These are phyloP conservation scores for Meloe dianella DNA, from an alignment of 2,888 invertebrate genomes.

Conservation along the genomic window DNA sequence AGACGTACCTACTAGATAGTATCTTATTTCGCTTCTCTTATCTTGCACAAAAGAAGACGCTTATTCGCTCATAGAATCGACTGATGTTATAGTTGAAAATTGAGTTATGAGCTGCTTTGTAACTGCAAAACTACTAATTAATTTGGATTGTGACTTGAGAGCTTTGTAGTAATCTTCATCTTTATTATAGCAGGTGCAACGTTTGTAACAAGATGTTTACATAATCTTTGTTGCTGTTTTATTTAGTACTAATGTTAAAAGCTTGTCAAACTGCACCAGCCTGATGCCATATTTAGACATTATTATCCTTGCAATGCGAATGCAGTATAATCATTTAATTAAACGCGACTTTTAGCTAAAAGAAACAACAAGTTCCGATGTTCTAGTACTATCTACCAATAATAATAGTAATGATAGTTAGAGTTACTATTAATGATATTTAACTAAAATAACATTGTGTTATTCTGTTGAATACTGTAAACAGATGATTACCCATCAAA, in stretches of 20 bases:
- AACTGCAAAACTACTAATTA: slow-evolving; percentile 48
- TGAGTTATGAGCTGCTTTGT: slow-evolving; percentile 46
- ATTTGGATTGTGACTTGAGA: slow-evolving; percentile 46
- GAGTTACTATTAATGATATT: not conserved
- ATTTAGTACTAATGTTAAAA: slow-evolving; percentile 32
- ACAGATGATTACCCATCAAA: slow-evolving; percentile 22
- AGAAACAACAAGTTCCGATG: not conserved
- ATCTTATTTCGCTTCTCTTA: slow-evolving; percentile 42
- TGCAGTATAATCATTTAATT: slow-evolving; percentile 19
- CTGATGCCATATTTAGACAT: slow-evolving; percentile 20
- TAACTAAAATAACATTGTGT: not conserved
- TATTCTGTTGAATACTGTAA: not conserved
- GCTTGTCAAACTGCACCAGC: slow-evolving; percentile 25
- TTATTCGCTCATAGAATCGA: slow-evolving; percentile 37
- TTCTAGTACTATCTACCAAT: not conserved
- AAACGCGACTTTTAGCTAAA: slow-evolving; percentile 11
- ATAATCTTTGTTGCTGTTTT: slow-evolving; percentile 39
- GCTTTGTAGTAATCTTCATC: slow-evolving; percentile 46
- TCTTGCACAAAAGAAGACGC: slow-evolving; percentile 30
- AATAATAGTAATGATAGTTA: not conserved
- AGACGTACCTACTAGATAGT: slow-evolving; percentile 37
- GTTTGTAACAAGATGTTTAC: slow-evolving; percentile 40
- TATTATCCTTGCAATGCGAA: slow-evolving; percentile 10
- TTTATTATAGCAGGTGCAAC: slow-evolving; percentile 45
- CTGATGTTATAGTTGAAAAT: slow-evolving; percentile 42